These are phyloP conservation scores for Tenualosa thibaudeaui DNA, from an alignment of 2,797 vertebrate genomes.

Conservation along the genomic window DNA sequence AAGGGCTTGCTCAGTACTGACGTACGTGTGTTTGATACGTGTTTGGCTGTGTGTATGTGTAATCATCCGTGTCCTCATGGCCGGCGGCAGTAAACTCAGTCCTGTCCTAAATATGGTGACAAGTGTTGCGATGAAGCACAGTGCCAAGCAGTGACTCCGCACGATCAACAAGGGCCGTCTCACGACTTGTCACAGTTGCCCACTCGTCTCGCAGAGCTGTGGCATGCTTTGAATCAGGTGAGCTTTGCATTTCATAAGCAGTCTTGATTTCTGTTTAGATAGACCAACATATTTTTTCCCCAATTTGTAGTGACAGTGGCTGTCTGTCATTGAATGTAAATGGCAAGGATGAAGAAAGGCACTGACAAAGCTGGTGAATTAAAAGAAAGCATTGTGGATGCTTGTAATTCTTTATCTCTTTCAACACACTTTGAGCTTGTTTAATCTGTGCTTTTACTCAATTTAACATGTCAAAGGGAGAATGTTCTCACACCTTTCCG, in stretches of 20 bases:
- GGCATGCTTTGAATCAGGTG: slow-evolving; percentile 24
- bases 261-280: slow-evolving; percentile 24
- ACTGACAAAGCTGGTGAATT: slow-evolving; percentile 35
- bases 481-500: slow-evolving; percentile 40
- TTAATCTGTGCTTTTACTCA: slow-evolving; percentile 43
- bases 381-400: slow-evolving; percentile 33
- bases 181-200: slow-evolving; percentile 20
- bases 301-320: neutral
- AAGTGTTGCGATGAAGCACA: neutral
- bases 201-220: slow-evolving; percentile 5
- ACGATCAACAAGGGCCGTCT: slow-evolving; percentile 26
- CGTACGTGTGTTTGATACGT: neutral
- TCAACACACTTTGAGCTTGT: slow-evolving; percentile 18
- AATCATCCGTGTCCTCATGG: slow-evolving; percentile 7
- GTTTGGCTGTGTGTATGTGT: slow-evolving; percentile 18
- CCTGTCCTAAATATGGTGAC: slow-evolving; percentile 25
- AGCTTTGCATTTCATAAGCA: slow-evolving; percentile 39
- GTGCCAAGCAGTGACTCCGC: slow-evolving; percentile 25
- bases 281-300: slow-evolving; percentile 30
- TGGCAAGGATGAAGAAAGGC: slow-evolving; percentile 9
- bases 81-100: slow-evolving; percentile 11
- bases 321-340: slow-evolving; percentile 29
- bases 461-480: slow-evolving; percentile 40
- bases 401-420: slow-evolving; percentile 31
- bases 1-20: slow-evolving; percentile 22